Percentiles rank a stretch among this genome's conserved stretches.
Conservation (phyloP, 2,888 invertebrate genomes). For the Trissonchulus sp. region DNA sequence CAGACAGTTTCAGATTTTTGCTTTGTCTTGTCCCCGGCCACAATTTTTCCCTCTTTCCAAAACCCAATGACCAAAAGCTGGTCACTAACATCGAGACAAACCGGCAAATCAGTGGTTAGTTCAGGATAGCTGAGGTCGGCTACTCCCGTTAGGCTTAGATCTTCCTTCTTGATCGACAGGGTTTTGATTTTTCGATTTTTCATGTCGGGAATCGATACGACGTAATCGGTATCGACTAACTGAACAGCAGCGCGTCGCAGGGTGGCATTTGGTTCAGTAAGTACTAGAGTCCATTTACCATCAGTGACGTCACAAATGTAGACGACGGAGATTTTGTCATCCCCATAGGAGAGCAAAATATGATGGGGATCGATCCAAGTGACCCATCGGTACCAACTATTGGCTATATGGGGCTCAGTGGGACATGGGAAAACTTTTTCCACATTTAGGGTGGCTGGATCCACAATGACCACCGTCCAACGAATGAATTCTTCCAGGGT, state of each 20-base stretch:
- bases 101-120: conserved; percentile 17
- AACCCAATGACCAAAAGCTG: conserved; percentile 8
- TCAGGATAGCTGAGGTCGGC: background rate
- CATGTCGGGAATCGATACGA: conserved; percentile 21
- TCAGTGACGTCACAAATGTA: conserved; percentile 17
- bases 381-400: conserved; percentile 33
- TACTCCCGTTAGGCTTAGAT: background rate
- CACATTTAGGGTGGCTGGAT: background rate
- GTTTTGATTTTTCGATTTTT: conserved; percentile 12
- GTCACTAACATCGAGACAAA: background rate
- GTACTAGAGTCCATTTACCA: conserved; percentile 13
- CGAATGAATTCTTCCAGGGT: background rate
- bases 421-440: conserved; percentile 15
- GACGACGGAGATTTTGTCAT: conserved; percentile 12
- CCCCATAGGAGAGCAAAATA: conserved; percentile 25
- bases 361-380: background rate
- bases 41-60: conserved; percentile 22
- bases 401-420: conserved; percentile 25
- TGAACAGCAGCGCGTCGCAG: conserved; percentile 2
- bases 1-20: background rate
- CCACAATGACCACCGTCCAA: background rate
- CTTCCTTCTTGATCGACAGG: background rate
- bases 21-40: background rate
- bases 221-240: background rate
- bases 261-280: background rate